phyloP scores from a whole-genome alignment of 2,888 invertebrate species.

The Caenorhabditis japonica region DNA sequence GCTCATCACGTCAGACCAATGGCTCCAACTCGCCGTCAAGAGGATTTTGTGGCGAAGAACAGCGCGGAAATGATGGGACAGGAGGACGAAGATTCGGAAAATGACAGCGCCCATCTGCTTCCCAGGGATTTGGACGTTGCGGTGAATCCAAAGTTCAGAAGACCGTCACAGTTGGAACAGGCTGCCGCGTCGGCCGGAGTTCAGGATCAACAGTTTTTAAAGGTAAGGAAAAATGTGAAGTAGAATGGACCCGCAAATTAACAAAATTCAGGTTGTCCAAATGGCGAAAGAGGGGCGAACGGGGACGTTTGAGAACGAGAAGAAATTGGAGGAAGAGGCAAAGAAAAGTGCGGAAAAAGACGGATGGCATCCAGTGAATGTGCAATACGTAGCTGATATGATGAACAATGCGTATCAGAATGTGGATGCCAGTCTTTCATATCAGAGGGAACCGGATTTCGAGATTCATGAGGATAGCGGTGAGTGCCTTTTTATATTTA shows the following conservation, averaged over 20 bases:
- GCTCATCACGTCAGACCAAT: conserved; percentile 17
- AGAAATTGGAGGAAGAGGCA: neutral
- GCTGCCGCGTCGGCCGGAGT: conserved; percentile 46
- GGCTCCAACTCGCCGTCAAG: conserved; percentile 37
- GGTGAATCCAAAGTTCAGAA: conserved; percentile 46
- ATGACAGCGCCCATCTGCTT: conserved; percentile 36
- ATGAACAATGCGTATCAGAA: conserved; percentile 33
- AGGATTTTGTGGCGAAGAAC: conserved; percentile 32
- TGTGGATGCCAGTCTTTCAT: conserved; percentile 20
- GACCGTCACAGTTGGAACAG: conserved; percentile 41
- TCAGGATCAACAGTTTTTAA: conserved; percentile 32
- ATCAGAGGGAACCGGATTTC: conserved; percentile 46
- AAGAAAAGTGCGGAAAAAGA: conserved; percentile 19
- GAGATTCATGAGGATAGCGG: conserved; percentile 49
- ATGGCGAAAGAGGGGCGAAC: conserved; percentile 50
- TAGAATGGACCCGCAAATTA: neutral
- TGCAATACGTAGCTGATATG: conserved; percentile 38
- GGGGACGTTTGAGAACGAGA: conserved; percentile 47
- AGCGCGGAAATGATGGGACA: conserved; percentile 33
- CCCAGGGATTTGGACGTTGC: conserved; percentile 31
- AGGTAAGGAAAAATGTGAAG: neutral
- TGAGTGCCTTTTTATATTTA: conserved; percentile 4
- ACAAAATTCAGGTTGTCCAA: conserved; percentile 27
- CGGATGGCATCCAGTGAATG: conserved; percentile 30
- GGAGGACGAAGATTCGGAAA: conserved; percentile 48